Percentiles rank a stretch among this genome's conserved stretches.
phyloP scores from a whole-genome alignment of 2,113 vertebrate species.

The Ardeotis arabs region DNA sequence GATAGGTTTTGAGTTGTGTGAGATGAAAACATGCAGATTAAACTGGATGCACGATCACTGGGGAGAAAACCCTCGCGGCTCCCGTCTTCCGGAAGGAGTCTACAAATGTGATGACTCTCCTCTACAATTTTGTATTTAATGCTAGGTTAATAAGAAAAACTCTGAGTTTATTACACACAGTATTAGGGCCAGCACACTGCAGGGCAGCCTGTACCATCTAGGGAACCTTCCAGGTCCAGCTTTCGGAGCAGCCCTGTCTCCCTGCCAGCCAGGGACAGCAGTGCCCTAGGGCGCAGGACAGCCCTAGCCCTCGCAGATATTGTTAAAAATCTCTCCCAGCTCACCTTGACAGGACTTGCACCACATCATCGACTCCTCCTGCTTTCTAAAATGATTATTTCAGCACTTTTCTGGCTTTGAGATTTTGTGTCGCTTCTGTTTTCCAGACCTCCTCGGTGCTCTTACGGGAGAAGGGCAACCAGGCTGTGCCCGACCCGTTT shows the following conservation, averaged over 20 bases:
- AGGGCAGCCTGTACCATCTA: background rate
- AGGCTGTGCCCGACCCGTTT: accelerated
- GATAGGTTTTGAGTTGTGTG: background rate
- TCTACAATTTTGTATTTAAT: background rate
- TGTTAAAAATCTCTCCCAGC: background rate
- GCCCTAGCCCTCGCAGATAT: accelerated
- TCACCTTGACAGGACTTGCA: background rate
- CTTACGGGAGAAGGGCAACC: background rate
- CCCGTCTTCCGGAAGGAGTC: accelerated
- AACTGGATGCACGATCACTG: accelerated
- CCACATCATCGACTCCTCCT: background rate
- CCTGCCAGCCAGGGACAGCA: no score
- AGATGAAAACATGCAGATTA: background rate
- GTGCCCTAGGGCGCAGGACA: background rate
- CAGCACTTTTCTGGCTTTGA: background rate
- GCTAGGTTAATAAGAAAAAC: background rate
- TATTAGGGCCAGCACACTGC: background rate
- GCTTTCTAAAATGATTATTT: background rate
- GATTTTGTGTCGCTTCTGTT: background rate
- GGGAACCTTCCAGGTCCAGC: background rate
- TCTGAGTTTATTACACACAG: background rate
- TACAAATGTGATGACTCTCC: accelerated
- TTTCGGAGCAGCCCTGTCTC: background rate
- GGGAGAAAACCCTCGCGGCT: background rate
- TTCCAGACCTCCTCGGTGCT: background rate